Percentiles rank a stretch among this genome's conserved stretches.
Evolutionary conservation across 1,140 invertebrate species (phyloP).

Genomic region (Cryptotermes secundus): DNA sequence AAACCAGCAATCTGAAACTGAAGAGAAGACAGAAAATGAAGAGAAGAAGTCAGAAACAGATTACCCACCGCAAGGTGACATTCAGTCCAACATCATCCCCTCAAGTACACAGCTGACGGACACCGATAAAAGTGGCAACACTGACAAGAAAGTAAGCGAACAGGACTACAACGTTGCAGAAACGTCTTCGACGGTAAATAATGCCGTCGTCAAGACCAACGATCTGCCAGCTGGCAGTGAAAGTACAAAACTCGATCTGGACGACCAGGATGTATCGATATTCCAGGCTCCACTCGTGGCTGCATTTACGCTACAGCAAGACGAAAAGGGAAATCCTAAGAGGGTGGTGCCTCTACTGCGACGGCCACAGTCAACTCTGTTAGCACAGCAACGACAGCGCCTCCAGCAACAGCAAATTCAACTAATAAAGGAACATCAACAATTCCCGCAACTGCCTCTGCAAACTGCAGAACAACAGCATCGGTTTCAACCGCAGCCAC

Average conservation of each 20-base stretch:
- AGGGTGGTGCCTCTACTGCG: slow-evolving; percentile 70
- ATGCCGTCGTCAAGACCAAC: not conserved
- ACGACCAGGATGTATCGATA: slow-evolving; percentile 72
- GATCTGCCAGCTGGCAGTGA: not conserved
- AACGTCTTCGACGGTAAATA: not conserved
- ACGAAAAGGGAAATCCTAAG: slow-evolving; percentile 69
- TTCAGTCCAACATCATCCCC: not conserved
- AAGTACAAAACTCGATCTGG: slow-evolving; percentile 47
- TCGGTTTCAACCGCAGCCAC: not conserved
- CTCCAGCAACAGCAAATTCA: not conserved
- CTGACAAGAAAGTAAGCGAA: not conserved
- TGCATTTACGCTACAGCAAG: slow-evolving; percentile 80
- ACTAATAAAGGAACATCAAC: not conserved
- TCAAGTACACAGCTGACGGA: not conserved
- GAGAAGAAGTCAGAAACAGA: not conserved
- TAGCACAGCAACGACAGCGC: slow-evolving; percentile 28
- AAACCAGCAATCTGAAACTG: not conserved
- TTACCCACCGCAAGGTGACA: not conserved
- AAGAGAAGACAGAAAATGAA: not conserved
- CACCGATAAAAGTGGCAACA: not conserved
- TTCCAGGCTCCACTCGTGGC: slow-evolving; percentile 75
- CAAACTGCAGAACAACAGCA: not conserved
- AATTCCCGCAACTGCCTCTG: not conserved
- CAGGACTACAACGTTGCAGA: not conserved
- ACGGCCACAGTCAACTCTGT: slow-evolving; percentile 43